Conservation (phyloP, 2,888 invertebrate genomes). For the Rotaria magnacalcarata region DNA sequence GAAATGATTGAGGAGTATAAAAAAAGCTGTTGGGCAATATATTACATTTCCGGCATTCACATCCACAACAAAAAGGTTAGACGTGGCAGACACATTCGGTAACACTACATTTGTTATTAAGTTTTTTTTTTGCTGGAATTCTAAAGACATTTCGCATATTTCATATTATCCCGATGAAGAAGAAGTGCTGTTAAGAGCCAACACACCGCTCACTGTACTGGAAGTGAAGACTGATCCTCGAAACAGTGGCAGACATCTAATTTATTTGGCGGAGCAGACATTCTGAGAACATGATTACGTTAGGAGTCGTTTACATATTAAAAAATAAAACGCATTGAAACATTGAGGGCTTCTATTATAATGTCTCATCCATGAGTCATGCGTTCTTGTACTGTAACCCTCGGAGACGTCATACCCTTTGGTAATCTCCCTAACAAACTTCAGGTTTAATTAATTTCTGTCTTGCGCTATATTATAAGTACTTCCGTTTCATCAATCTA, state of each 20-base stretch:
- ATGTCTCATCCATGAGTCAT: too few species aligned
- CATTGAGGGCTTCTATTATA: too few species aligned
- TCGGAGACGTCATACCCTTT: too few species aligned
- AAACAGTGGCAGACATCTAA: background rate
- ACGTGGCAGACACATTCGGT: background rate
- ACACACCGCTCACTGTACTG: background rate
- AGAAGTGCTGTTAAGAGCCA: background rate
- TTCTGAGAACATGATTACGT: too few species aligned
- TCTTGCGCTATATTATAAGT: too few species aligned
- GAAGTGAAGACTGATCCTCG: background rate
- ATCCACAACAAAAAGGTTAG: background rate
- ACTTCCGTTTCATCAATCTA: too few species aligned
- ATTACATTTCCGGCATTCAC: background rate
- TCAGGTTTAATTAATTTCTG: too few species aligned
- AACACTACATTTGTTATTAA: background rate
- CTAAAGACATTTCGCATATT: background rate
- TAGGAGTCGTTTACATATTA: too few species aligned
- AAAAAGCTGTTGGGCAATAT: rapidly evolving
- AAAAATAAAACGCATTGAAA: too few species aligned
- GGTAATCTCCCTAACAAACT: too few species aligned
- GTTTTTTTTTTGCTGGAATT: background rate
- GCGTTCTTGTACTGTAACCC: too few species aligned
- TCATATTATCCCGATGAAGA: background rate
- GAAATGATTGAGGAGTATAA: background rate
- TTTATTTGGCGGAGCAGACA: background rate